phyloP scores from a whole-genome alignment of 2,888 invertebrate species.

The Digitonthophagus gazella region DNA sequence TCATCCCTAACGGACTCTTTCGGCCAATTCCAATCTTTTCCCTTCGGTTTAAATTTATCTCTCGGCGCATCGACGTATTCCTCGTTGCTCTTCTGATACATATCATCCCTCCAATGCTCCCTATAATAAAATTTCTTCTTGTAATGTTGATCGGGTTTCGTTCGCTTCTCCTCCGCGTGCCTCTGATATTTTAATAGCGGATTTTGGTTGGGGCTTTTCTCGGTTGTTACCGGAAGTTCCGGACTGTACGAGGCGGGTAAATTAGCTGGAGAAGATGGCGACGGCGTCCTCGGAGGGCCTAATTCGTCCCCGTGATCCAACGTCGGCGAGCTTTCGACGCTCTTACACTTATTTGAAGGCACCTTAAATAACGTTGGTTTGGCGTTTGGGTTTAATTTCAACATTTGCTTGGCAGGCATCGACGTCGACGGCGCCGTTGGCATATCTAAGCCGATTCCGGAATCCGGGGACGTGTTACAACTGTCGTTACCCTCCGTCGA shows the following conservation, averaged over 20 bases:
- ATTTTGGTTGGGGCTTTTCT: conserved; percentile 50
- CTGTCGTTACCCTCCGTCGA: conserved; percentile 74
- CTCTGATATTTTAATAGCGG: conserved; percentile 61
- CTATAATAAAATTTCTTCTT: conserved; percentile 78
- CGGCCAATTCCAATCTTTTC: conserved; percentile 72
- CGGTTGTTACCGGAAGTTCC: conserved; percentile 36
- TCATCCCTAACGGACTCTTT: conserved; percentile 38
- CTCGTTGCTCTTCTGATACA: conserved; percentile 49
- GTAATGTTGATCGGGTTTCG: conserved; percentile 65
- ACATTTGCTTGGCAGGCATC: conserved; percentile 44
- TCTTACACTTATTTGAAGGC: conserved; percentile 44
- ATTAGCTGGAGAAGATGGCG: conserved; percentile 55
- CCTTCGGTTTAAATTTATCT: conserved; percentile 69
- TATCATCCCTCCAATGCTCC: conserved; percentile 62
- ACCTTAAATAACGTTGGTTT: conserved; percentile 49
- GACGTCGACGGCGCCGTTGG: conserved; percentile 61
- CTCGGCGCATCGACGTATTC: conserved; percentile 46
- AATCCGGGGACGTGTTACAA: conserved; percentile 84
- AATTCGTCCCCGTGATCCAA: conserved; percentile 51
- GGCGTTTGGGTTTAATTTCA: conserved; percentile 46
- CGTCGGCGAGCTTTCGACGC: conserved; percentile 53
- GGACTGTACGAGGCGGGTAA: conserved; percentile 46
- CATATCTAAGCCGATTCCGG: conserved; percentile 64
- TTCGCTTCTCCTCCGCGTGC: conserved; percentile 51
- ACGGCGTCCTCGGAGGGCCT: conserved; percentile 59